Evolutionary conservation across 2,113 vertebrate genomes (phyloP).

Genomic region (Lepus timidus): DNA sequence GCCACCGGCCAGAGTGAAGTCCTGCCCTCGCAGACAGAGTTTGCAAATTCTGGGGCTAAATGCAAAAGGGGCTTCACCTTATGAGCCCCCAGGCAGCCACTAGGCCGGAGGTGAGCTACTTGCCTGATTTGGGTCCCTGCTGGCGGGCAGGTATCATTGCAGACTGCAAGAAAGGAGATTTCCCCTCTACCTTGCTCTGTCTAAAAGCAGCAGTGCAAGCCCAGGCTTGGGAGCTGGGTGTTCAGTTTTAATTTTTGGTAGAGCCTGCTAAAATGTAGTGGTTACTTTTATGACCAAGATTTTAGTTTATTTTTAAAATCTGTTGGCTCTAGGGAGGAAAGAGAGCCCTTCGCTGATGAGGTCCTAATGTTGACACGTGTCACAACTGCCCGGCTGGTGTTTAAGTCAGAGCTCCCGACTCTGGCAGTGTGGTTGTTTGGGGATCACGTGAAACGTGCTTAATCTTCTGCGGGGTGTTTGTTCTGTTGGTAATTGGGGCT

Average conservation of each 20-base stretch:
- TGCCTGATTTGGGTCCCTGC: neutral
- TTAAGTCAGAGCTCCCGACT: conserved; percentile 6
- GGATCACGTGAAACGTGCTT: conserved; percentile 5
- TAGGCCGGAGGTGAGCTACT: neutral
- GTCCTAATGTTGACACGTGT: conserved; percentile 19
- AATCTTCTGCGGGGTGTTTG: conserved; percentile 49
- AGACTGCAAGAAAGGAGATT: neutral
- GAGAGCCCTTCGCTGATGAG: conserved; percentile 1
- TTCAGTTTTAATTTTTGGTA: conserved; percentile 49
- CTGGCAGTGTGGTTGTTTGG: neutral
- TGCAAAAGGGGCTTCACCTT: neutral
- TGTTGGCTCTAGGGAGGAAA: conserved; percentile 42
- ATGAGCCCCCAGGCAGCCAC: neutral
- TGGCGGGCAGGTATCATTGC: neutral
- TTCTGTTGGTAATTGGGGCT: conserved; percentile 46
- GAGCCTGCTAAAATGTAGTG: conserved; percentile 24
- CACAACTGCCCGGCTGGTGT: conserved; percentile 35
- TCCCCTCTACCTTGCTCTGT: rapidly evolving
- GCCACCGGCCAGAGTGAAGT: neutral
- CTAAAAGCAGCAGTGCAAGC: neutral
- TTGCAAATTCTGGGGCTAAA: neutral
- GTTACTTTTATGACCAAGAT: conserved; percentile 54
- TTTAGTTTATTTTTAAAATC: conserved; percentile 59
- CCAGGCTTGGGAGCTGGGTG: neutral
- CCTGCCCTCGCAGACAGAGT: neutral